Conservation (phyloP, 2,888 invertebrate genomes). For the Cryptophagus acutangulus region DNA sequence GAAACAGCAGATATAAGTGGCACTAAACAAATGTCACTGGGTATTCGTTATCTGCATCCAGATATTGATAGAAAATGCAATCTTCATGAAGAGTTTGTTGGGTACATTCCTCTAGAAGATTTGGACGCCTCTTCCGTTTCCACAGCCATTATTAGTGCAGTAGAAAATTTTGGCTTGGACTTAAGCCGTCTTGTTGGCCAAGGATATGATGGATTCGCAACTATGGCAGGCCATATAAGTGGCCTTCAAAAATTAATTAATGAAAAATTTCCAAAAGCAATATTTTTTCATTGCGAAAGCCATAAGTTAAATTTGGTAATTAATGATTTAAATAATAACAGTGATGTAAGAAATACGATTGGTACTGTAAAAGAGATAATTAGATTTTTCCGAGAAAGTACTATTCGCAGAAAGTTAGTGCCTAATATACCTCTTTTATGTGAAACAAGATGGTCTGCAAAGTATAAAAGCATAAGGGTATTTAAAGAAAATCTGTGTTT, state of each 20-base stretch:
- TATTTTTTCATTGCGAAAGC: neutral
- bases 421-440: neutral
- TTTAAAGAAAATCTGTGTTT: neutral
- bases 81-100: no score
- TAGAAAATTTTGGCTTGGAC: neutral
- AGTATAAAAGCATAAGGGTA: neutral
- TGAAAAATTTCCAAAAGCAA: neutral
- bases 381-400: neutral
- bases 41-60: no score
- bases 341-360: neutral
- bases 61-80: no score
- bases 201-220: neutral
- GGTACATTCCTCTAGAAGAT: no score
- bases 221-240: no score
- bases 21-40: no score
- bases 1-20: no score
- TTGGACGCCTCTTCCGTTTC: no score
- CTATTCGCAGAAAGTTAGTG: neutral
- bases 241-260: neutral
- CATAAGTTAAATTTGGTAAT: neutral
- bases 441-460: neutral
- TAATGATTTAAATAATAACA: neutral
- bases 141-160: no score
- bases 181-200: neutral
- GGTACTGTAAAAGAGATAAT: neutral